Evolutionary conservation across 2,797 vertebrate genomes (phyloP).

Genomic region (Gymnoscopelus braueri): DNA sequence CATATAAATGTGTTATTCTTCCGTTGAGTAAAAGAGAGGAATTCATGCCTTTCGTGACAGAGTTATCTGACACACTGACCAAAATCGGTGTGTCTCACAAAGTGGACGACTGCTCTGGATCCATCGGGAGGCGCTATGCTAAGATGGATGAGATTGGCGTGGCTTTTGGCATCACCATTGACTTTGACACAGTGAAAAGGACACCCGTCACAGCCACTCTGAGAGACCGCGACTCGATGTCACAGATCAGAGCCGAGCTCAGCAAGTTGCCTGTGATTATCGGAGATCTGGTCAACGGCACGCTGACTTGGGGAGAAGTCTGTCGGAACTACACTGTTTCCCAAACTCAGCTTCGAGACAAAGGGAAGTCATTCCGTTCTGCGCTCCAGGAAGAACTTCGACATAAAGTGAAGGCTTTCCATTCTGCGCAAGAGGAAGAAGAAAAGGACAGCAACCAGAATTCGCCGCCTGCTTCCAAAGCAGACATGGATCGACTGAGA

Average conservation of each 20-base stretch:
- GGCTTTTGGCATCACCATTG: conserved; percentile 96
- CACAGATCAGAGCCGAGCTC: conserved; percentile 94
- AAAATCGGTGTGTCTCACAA: conserved; percentile 92
- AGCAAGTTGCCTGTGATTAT: conserved; percentile 84
- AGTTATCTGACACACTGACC: conserved; percentile 93
- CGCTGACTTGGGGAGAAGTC: conserved; percentile 85
- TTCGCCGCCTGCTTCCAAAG: too few relatives aligned
- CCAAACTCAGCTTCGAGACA: too few relatives aligned
- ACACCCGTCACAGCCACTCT: conserved; percentile 94
- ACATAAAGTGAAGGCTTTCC: too few relatives aligned
- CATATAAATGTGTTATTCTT: conserved; percentile 97
- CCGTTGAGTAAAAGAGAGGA: conserved; percentile 98
- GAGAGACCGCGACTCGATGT: conserved; percentile 94
- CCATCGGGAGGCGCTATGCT: conserved; percentile 95
- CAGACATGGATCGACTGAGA: too few relatives aligned
- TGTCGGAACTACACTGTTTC: conserved; percentile 71
- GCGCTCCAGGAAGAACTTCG: too few relatives aligned
- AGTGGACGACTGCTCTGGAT: conserved; percentile 95
- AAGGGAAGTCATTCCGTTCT: too few relatives aligned
- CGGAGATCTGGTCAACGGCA: conserved; percentile 84
- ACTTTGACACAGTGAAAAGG: conserved; percentile 97
- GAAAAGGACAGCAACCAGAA: too few relatives aligned
- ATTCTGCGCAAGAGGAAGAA: too few relatives aligned
- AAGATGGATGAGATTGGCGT: conserved; percentile 95
- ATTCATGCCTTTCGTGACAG: conserved; percentile 93